These are phyloP conservation scores for Neodontobutis hainanensis DNA, from an alignment of 2,113 vertebrate genomes.

Conservation along the genomic window DNA sequence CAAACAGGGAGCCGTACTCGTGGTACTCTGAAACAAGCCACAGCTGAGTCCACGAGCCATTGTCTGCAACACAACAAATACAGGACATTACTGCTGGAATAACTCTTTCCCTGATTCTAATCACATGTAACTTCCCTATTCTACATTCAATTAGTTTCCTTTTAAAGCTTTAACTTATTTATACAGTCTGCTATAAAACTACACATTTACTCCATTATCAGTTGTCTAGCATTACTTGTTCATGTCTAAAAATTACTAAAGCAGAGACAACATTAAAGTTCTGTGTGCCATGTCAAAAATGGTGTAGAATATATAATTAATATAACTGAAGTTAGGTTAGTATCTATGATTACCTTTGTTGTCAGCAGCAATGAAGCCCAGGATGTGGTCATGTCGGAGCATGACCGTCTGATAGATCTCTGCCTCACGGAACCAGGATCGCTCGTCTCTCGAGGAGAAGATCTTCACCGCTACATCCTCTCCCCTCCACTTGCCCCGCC, in stretches of 20 bases:
- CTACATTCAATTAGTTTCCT: no score
- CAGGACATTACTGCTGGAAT: not conserved
- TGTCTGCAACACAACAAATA: constrained; percentile 80
- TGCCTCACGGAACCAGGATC: constrained; percentile 97
- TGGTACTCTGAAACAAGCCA: constrained; percentile 99
- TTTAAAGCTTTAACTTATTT: no score
- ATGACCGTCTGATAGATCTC: constrained; percentile 98
- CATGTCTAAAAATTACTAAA: no score
- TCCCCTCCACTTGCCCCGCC: constrained; percentile 95
- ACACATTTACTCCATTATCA: no score
- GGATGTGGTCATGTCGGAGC: constrained; percentile 95
- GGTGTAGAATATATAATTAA: no score
- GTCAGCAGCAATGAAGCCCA: constrained; percentile 97
- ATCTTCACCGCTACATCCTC: constrained; percentile 98
- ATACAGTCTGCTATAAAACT: no score
- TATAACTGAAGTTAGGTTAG: not conserved
- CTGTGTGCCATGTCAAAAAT: no score
- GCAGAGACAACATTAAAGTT: not conserved
- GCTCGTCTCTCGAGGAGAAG: constrained; percentile 94
- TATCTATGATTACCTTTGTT: constrained; percentile 88
- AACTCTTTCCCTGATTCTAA: not conserved
- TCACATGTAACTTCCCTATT: not conserved
- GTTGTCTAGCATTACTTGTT: no score
- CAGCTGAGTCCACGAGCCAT: constrained; percentile 97
- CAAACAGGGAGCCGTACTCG: constrained; percentile 93